Percentiles rank a stretch among this genome's conserved stretches.
Evolutionary conservation across 1,140 invertebrate genomes (phyloP).

Genomic region (Drosophila rhopaloa): DNA sequence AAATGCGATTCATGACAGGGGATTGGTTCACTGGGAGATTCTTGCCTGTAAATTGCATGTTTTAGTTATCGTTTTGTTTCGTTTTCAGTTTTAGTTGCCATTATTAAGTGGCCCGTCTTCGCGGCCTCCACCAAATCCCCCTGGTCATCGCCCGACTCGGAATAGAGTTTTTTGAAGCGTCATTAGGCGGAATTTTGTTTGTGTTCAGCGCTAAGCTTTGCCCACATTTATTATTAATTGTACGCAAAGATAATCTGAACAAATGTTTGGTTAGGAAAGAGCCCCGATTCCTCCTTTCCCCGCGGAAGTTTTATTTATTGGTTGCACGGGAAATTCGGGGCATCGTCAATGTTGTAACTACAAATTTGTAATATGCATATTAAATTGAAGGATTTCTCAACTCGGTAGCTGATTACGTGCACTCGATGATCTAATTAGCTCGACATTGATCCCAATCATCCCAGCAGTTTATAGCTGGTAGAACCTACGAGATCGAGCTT

Average conservation of each 20-base stretch:
- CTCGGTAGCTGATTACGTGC: constrained; percentile 25
- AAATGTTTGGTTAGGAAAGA: constrained; percentile 27
- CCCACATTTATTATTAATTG: constrained; percentile 52
- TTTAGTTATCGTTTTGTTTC: constrained; percentile 51
- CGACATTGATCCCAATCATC: constrained; percentile 53
- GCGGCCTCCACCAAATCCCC: background rate
- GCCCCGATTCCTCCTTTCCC: background rate
- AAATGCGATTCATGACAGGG: constrained; percentile 70
- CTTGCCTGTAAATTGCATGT: constrained; percentile 66
- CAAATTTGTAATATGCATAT: constrained; percentile 28
- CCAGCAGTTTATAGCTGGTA: background rate
- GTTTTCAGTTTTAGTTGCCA: constrained; percentile 43
- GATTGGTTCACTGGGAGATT: constrained; percentile 25
- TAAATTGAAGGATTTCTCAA: constrained; percentile 21
- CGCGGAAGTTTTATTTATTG: constrained; percentile 50
- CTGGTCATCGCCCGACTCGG: constrained; percentile 18
- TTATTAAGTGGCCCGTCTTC: constrained; percentile 66
- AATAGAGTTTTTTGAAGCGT: constrained; percentile 41
- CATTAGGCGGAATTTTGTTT: constrained; percentile 61
- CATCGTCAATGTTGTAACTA: constrained; percentile 8
- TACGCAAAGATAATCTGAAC: constrained; percentile 32
- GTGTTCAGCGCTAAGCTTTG: constrained; percentile 31
- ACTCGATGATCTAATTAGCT: constrained; percentile 34
- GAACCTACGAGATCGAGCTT: background rate
- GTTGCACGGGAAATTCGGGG: constrained; percentile 10